Evolutionary conservation across 2,113 vertebrate genomes (phyloP).

Genomic region (Triplophysa siluroides): DNA sequence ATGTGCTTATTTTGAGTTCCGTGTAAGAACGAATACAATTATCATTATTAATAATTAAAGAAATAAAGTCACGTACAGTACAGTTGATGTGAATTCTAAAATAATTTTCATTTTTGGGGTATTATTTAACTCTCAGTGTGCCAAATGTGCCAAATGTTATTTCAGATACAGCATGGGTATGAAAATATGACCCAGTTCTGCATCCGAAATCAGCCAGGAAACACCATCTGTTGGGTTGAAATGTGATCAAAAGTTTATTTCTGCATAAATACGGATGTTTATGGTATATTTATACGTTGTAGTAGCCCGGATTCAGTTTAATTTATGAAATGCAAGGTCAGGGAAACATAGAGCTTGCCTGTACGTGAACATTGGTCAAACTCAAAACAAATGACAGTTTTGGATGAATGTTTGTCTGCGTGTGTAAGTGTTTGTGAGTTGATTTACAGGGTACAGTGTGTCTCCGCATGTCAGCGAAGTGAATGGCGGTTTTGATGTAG

Average conservation of each 20-base stretch:
- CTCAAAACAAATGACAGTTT: background rate
- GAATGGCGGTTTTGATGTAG: constrained; percentile 13
- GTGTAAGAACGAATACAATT: no score
- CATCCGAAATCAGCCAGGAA: constrained; percentile 1
- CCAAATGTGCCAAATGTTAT: background rate
- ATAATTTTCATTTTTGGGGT: no score
- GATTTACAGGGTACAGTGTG: constrained; percentile 10
- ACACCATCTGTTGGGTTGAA: background rate
- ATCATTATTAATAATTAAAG: no score
- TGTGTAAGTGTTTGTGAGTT: constrained; percentile 4
- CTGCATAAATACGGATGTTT: constrained; percentile 12
- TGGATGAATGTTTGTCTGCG: constrained; percentile 12
- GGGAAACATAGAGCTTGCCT: background rate
- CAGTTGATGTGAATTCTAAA: no score
- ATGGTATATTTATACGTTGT: background rate
- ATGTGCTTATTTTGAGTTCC: no score
- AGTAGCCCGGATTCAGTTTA: background rate
- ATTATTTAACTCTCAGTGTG: constrained; percentile 13
- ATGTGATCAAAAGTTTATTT: constrained; percentile 3
- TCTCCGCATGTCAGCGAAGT: background rate
- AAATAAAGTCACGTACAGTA: no score
- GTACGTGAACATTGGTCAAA: background rate
- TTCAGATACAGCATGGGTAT: background rate
- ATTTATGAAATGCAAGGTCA: background rate
- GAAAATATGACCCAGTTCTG: constrained; percentile 23